These are phyloP conservation scores for Nasonia longicornis DNA, from an alignment of 1,140 invertebrate genomes.

Conservation along the genomic window DNA sequence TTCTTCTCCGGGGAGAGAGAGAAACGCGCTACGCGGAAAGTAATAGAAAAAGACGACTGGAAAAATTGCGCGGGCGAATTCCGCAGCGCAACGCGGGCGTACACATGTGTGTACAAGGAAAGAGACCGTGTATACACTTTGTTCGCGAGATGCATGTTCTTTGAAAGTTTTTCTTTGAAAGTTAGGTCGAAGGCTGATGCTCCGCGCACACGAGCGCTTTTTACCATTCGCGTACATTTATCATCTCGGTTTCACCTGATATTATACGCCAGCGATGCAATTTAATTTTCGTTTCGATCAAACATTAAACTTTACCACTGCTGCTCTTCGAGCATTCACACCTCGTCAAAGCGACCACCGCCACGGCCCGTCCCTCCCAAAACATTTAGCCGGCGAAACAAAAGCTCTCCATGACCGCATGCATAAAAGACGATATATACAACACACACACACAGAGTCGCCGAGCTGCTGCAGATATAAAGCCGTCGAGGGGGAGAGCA, in stretches of 20 bases:
- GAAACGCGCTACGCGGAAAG: not conserved
- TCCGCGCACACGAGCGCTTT: not conserved
- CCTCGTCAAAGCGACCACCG: not conserved
- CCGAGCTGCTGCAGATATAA: not conserved
- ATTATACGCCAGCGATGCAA: not conserved
- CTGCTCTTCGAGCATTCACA: not conserved
- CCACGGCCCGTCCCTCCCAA: not conserved
- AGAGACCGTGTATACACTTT: not conserved
- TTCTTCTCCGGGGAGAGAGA: constrained; percentile 4
- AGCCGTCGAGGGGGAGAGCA: not conserved
- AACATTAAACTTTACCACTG: not conserved
- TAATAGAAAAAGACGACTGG: constrained; percentile 2
- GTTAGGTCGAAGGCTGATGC: not conserved
- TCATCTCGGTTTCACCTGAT: too few relatives aligned
- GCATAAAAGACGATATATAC: not conserved
- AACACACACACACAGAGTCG: not conserved
- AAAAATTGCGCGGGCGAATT: not conserved
- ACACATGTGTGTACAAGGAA: not conserved
- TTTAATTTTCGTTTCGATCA: too few relatives aligned
- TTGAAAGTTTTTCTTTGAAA: constrained; percentile 11
- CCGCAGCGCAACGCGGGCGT: not conserved
- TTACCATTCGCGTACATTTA: not conserved
- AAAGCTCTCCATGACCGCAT: not conserved
- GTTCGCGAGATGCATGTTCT: constrained; percentile 5
- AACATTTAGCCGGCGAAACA: constrained; percentile 33